Evolutionary conservation across 2,888 invertebrate genomes (phyloP), one percentile per base, ranked within the genome.

Genomic region (Pyrgus malvae): DNA sequence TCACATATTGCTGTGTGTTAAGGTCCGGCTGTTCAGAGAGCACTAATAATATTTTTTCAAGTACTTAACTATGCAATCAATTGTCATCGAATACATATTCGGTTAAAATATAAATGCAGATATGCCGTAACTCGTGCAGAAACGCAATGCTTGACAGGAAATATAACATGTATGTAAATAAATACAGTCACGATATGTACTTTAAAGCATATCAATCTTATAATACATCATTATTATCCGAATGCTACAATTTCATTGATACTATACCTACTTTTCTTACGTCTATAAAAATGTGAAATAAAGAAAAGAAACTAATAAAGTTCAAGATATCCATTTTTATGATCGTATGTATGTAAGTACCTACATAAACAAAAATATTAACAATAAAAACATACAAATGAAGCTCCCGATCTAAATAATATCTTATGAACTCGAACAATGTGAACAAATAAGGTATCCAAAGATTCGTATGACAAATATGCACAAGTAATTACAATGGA

Each of bases 11-110:
- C 57, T 12, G 59, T 11, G 50, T 0, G 1, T 35, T 74, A 78
- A 64, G 66, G 74, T 60, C 62, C 56, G n/a, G n/a, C n/a, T n/a
- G n/a, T n/a, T n/a, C n/a, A n/a, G n/a, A n/a, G n/a, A n/a, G n/a
- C n/a, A n/a, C n/a, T n/a, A n/a, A n/a, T n/a, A n/a, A n/a, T n/a
- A n/a, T n/a, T n/a, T n/a, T n/a, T n/a, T n/a, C n/a, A n/a, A n/a
- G n/a, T n/a, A n/a, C n/a, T n/a, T 5, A 7, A 33, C 14, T 35
- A 3, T 69, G 70, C 67, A 72, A 69, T 75, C 72, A 67, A 76
- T 76, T 67, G 62, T 68, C 72, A 77, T 78, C 76, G 87, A 87
- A 88, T 88, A 85, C 76, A 80, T 83, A 88, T 84, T 80, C 76
- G 72, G 75, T 75, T 82, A 82, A 86, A 85, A 87, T 80, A 77